Evolutionary conservation across 64 coral and sea anemone species (phyloP).

Genomic region (Anthopleura sola): DNA sequence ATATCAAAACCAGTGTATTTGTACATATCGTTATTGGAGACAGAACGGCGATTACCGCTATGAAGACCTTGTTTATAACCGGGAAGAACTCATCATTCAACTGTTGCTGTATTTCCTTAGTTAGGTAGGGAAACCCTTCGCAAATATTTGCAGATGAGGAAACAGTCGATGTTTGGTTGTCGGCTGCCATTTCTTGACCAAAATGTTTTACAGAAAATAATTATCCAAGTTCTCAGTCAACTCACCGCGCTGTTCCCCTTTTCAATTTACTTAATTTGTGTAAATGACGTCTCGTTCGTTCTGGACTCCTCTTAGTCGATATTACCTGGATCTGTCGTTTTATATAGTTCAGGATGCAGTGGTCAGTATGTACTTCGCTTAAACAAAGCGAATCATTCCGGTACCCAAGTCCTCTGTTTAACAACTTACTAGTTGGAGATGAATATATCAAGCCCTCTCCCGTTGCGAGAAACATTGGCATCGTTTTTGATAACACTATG

Average conservation of each 20-base stretch:
- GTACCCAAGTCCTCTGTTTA: no score
- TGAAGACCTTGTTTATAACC: not conserved
- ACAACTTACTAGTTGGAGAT: no score
- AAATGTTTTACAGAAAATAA: not conserved
- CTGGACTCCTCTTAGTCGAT: no score
- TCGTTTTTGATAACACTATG: no score
- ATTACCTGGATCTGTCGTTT: no score
- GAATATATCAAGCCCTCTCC: no score
- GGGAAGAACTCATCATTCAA: not conserved
- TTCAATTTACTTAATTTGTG: not conserved
- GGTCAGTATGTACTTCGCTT: no score
- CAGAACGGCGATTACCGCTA: not conserved
- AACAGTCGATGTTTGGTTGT: not conserved
- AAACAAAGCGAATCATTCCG: no score
- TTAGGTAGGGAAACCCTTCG: not conserved
- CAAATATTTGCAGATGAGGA: not conserved
- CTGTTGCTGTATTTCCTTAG: not conserved
- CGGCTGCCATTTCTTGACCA: not conserved
- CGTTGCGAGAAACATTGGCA: no score
- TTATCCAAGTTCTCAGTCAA: not conserved
- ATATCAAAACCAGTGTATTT: slow-evolving; percentile 7
- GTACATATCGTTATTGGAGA: not conserved
- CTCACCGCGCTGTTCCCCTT: not conserved
- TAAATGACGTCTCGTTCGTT: no score
- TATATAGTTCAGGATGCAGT: no score